Base-by-base conservation (phyloP, 2,888 invertebrate species). In the Caenorhabditis doughertyi region DNA sequence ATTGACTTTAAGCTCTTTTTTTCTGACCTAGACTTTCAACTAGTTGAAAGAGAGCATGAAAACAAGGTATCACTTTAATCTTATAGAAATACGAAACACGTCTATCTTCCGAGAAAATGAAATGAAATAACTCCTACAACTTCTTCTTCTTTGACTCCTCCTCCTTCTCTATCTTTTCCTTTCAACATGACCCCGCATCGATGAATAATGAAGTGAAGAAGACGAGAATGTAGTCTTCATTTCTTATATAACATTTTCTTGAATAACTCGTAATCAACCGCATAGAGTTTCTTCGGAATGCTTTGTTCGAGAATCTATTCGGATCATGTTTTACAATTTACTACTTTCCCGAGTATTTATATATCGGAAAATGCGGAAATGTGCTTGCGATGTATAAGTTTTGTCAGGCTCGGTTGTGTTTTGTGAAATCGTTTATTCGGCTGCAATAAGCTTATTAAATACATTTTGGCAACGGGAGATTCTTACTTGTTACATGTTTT, bases 191-290 rank as follows among this genome's bases (percentile, higher is more conserved):
- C 47, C 64, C 21, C 64, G 27, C 13, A 7, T 11, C n/a, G 21
- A 65, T 65, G 65, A 65, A 65, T 65, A 65, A 65, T 65, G 23
- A 49, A 65, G 27, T 47, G 4, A 21, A 21, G 25, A 32, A 58
- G 9, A 21, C 5, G 18, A 60, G 47, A 47, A 27, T 49, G 47
- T 47, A 65, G 65, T 65, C 16, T 65, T 27, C 35, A 51, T 51
- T 65, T 64, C 16, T 13, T 25, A 11, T 23, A 35, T 42, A 13
- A 16, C n/a, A 49, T 32, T 21, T 35, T 8, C 49, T 3, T 51
- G 51, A 65, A 65, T 65, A 51, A 51, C 35, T 49, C 51, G 35
- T 51, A 51, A 65, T 65, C 49, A 64, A 29, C 49, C 13, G 9
- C 9, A 32, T 32, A 32, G 9, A 32, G 32, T 32, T 32, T 32